Evolutionary conservation across 2,888 invertebrate species (phyloP).

Genomic region (Myopa tessellatipennis): DNA sequence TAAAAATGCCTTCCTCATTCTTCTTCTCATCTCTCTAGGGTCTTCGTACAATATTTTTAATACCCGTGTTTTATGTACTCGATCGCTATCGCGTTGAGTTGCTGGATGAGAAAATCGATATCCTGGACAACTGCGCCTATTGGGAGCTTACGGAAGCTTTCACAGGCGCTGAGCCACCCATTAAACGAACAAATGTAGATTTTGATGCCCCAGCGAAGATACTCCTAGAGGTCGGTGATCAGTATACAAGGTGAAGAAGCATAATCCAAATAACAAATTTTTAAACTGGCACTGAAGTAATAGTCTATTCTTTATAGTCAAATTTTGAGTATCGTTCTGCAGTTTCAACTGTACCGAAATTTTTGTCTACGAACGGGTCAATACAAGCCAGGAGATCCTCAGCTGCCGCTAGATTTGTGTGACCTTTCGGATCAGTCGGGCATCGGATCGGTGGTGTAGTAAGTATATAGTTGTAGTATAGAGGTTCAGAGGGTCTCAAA

Average conservation of each 20-base stretch:
- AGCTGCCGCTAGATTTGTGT: conserved; percentile 82
- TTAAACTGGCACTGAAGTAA: not conserved
- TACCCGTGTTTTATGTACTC: too few relatives aligned
- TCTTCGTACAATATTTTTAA: too few relatives aligned
- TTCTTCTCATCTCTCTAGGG: too few relatives aligned
- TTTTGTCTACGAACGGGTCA: conserved; percentile 82
- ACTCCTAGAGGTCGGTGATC: conserved; percentile 78
- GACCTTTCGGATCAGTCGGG: conserved; percentile 84
- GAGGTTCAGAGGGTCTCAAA: too few relatives aligned
- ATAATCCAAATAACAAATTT: not conserved
- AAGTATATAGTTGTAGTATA: conserved; percentile 52
- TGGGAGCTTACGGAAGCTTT: conserved; percentile 74
- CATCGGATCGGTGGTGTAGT: conserved; percentile 81
- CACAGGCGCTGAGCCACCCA: conserved; percentile 77
- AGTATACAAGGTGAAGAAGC: conserved; percentile 74
- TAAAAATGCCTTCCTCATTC: too few relatives aligned
- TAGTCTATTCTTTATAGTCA: conserved; percentile 50
- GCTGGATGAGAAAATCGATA: too few relatives aligned
- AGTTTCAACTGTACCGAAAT: conserved; percentile 82
- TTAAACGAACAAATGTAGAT: conserved; percentile 74
- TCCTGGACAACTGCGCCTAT: conserved; percentile 72
- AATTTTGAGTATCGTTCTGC: conserved; percentile 82
- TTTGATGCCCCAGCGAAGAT: conserved; percentile 83
- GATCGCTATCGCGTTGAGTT: too few relatives aligned
- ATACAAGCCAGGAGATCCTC: conserved; percentile 76